These are phyloP conservation scores for Drosophila formosana DNA, from an alignment of 2,888 invertebrate species.

Conservation along the genomic window DNA sequence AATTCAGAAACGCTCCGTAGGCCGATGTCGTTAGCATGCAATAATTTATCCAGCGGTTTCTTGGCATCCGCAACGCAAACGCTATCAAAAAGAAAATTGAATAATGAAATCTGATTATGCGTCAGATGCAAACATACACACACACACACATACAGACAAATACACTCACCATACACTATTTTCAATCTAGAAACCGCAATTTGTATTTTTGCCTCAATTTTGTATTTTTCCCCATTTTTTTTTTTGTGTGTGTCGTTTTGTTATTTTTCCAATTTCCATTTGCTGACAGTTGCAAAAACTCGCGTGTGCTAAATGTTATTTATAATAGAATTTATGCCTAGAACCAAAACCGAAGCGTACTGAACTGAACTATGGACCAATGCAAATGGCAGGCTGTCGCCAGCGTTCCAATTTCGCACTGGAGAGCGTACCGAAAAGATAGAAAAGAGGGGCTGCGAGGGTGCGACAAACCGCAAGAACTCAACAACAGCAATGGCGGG, in stretches of 20 bases:
- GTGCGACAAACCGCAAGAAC: constrained; percentile 55
- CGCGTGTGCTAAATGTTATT: constrained; percentile 72
- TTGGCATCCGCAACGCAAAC: constrained; percentile 32
- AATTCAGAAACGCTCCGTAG: neutral
- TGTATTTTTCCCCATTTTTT: constrained; percentile 23
- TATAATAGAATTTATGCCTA: constrained; percentile 79
- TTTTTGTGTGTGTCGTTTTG: neutral
- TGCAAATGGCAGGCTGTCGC: constrained; percentile 74
- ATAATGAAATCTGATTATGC: constrained; percentile 78
- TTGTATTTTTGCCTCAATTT: constrained; percentile 51
- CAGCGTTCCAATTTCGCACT: constrained; percentile 52
- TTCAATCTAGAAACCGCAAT: constrained; percentile 75
- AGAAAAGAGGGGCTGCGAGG: neutral
- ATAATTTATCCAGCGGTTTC: constrained; percentile 34
- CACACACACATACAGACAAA: constrained; percentile 16
- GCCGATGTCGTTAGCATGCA: constrained; percentile 32
- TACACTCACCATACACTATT: constrained; percentile 36
- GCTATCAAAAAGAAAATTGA: constrained; percentile 45
- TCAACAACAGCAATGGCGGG: constrained; percentile 62
- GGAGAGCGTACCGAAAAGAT: neutral
- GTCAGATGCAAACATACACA: constrained; percentile 42
- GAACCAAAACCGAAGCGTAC: constrained; percentile 21
- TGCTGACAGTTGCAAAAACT: constrained; percentile 76
- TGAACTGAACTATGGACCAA: constrained; percentile 35
- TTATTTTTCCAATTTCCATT: constrained; percentile 66